These are phyloP conservation scores for Drosophila kikkawai DNA, from an alignment of 1,140 invertebrate genomes.

Conservation along the genomic window DNA sequence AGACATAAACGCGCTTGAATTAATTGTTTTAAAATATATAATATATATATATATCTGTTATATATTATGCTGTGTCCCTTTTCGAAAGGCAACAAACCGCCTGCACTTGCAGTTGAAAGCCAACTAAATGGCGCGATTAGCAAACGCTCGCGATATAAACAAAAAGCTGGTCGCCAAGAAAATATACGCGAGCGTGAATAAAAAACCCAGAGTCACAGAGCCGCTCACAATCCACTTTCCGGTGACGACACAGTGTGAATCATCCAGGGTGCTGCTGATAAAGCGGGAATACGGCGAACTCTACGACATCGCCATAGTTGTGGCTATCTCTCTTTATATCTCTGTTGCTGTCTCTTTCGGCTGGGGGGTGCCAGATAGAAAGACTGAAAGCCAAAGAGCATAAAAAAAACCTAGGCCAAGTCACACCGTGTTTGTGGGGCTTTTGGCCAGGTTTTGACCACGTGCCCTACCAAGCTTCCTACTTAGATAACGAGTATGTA, in stretches of 20 bases:
- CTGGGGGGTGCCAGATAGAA: neutral
- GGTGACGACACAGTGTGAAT: slow-evolving; percentile 61
- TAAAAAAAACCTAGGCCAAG: slow-evolving; percentile 47
- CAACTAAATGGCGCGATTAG: slow-evolving; percentile 68
- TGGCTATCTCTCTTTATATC: slow-evolving; percentile 16
- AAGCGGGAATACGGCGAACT: slow-evolving; percentile 39
- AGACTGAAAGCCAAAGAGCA: neutral
- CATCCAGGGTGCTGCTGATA: slow-evolving; percentile 43
- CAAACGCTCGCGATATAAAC: slow-evolving; percentile 61
- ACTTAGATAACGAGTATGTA: slow-evolving; percentile 44
- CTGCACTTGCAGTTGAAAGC: slow-evolving; percentile 70
- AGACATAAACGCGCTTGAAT: slow-evolving; percentile 32
- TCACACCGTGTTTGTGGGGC: slow-evolving; percentile 29
- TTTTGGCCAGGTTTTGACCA: slow-evolving; percentile 40
- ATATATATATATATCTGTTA: neutral
- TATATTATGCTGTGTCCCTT: neutral
- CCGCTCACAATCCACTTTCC: slow-evolving; percentile 36
- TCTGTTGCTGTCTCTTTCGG: slow-evolving; percentile 12
- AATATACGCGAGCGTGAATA: slow-evolving; percentile 10
- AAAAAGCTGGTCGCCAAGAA: slow-evolving; percentile 40
- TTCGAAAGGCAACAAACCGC: slow-evolving; percentile 35
- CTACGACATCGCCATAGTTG: neutral
- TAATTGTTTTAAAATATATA: slow-evolving; percentile 13
- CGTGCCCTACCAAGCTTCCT: slow-evolving; percentile 48
- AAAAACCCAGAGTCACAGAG: slow-evolving; percentile 35